Base-by-base conservation (phyloP, 1,140 invertebrate genomes). In the Bombyx mandarina region DNA sequence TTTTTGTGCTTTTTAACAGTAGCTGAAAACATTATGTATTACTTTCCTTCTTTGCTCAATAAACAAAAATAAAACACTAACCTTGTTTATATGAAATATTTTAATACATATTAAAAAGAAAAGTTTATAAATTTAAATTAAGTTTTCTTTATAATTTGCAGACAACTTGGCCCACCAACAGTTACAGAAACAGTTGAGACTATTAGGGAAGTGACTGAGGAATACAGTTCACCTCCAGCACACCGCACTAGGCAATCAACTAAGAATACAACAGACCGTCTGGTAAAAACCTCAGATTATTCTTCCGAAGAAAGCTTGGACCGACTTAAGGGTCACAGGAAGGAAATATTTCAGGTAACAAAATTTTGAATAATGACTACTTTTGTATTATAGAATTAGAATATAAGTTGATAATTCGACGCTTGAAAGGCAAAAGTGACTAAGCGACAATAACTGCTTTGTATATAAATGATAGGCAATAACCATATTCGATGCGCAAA, bases 281-380 rank as follows among this genome's bases (percentile, higher is more conserved):
- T 73, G 8, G 61, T 79, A 22, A 86, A 79, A 55, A 89, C 88
- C 9, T 90, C 89, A 6, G 88, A 89, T 65, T 90, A 90, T 69
- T 89, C 88, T 2, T 89, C 89, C 1, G 88, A 89, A 61, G 89
- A 90, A 47, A 89, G 84, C 54, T 58, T 77, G 35, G 82, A 86
- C 48, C 62, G 77, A 26, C 57, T 77, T 43, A 79, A 63, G 46
- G 74, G 67, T 45, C 56, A 71, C 46, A 52, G 66, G 8, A 83
- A 83, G 54, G 82, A 86, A 56, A 77, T 82, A 47, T 74, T 71
- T 56, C 79, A 86, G 77, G 82, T 86, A 71, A 54, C 26, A 9
- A 45, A 55, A 18, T 59, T 55, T 12, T 10, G 6, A 47, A 7
- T 35, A 35, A 35, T 35, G 2, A 35, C 4, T 1, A 35, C 26